Base-by-base conservation (phyloP, 1,140 invertebrate genomes). In the Drosophila malerkotliana region DNA sequence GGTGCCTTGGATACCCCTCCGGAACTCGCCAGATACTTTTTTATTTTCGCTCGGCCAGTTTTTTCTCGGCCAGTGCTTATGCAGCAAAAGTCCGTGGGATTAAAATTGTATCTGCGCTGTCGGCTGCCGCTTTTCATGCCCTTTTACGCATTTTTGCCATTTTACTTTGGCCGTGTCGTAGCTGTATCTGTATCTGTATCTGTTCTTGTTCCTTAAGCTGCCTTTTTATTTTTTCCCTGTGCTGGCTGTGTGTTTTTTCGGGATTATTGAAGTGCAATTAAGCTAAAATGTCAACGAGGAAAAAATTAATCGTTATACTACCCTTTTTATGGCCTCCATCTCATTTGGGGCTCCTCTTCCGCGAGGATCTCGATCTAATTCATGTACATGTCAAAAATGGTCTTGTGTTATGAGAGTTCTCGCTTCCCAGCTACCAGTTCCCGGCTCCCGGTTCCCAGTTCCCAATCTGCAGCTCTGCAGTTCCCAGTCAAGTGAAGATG, bases 221-320 rank as follows among this genome's bases (percentile, higher is more conserved):
- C 10, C 34, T 54, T 15, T 69, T 24, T 68, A 44, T 47, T 67
- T 14, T 47, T 56, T 53, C 39, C 39, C 14, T 44, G 6, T 7
- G 41, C 32, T 61, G 51, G 37, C 60, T 56, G 60, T 63, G 52
- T 72, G 64, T 87, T 87, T 85, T 87, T 89, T 89, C 79, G 84
- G 83, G 83, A 90, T 90, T 90, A 90, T 90, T 90, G 87, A 90
- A 90, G 87, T 90, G 87, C 87, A 90, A 90, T 90, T 90, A 90
- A 90, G 87, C 87, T 79, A 90, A 90, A 88, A 88, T 88, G 83
- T 88, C 83, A 88, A 88, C 83, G 83, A 79, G 83, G 77, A 88
- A 88, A 88, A 88, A 88, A 88, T 88, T 88, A 88, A 88, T 88
- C 83, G 83, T 88, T 88, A 88, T 88, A 88, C 84, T 88, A 73